phyloP scores from a whole-genome alignment of 2,797 vertebrate species.

The Sebastes minor region DNA sequence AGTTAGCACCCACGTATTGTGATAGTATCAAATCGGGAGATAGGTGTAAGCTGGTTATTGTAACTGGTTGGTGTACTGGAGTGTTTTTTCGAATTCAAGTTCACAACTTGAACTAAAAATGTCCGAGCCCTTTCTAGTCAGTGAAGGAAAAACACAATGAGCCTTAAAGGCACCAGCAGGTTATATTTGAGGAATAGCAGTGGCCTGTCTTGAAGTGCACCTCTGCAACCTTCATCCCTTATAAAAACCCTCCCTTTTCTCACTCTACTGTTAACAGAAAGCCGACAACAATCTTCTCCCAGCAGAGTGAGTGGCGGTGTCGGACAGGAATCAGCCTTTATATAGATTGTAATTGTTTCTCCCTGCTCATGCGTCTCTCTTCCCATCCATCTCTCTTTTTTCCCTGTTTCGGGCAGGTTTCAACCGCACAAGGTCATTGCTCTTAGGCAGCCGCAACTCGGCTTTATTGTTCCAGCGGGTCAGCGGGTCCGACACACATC shows the following conservation, averaged over 20 bases:
- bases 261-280: conserved; percentile 63
- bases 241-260: conserved; percentile 58
- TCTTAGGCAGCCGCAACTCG: conserved; percentile 78
- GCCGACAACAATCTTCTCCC: conserved; percentile 74
- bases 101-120: background rate
- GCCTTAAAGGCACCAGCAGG: conserved; percentile 3
- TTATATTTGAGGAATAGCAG: conserved; percentile 21
- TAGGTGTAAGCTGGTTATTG: background rate
- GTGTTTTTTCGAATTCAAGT: background rate
- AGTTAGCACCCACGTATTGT: background rate
- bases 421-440: conserved; percentile 82
- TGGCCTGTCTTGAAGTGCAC: conserved; percentile 37
- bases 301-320: conserved; percentile 72
- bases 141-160: background rate
- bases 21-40: background rate
- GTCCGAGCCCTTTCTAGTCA: background rate
- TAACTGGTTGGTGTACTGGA: background rate
- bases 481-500: conserved; percentile 83
- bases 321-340: conserved; percentile 80
- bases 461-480: conserved; percentile 84
- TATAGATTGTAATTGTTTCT: conserved; percentile 86
- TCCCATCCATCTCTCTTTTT: conserved; percentile 75
- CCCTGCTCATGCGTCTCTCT: conserved; percentile 74
- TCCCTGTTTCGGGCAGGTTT: conserved; percentile 72
- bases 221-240: conserved; percentile 58